Conservation (phyloP, 2,797 vertebrate species). For the Tachyglossus aculeatus region DNA sequence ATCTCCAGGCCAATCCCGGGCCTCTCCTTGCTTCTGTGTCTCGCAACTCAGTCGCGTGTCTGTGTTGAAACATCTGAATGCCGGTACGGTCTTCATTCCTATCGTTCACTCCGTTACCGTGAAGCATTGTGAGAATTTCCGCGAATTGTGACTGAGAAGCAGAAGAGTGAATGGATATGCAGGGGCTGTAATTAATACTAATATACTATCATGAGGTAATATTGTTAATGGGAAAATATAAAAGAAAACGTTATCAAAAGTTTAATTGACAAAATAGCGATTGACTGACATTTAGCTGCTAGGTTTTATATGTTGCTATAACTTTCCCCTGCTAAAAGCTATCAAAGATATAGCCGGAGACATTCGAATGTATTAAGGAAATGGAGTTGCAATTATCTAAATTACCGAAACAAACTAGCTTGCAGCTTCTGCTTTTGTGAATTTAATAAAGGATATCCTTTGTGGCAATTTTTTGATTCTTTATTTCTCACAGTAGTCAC, state of each 20-base stretch:
- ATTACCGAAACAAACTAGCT: not conserved
- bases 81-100: rapidly evolving
- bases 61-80: too few relatives aligned
- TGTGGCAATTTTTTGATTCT: not conserved
- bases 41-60: too few relatives aligned
- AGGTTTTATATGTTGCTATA: not conserved
- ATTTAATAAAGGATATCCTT: not conserved
- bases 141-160: not conserved
- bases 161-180: not conserved
- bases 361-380: not conserved
- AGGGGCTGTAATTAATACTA: not conserved
- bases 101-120: not conserved
- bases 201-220: not conserved
- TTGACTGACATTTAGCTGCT: not conserved
- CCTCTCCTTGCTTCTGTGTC: too few relatives aligned
- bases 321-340: not conserved
- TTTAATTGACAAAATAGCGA: not conserved
- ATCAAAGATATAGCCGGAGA: not conserved
- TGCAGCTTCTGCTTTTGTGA: not conserved
- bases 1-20: not conserved
- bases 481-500: too few relatives aligned
- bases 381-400: not conserved
- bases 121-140: not conserved
- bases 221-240: not conserved
- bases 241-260: not conserved